Conservation (phyloP, 2,797 vertebrate genomes). For the Myotis findleyi region DNA sequence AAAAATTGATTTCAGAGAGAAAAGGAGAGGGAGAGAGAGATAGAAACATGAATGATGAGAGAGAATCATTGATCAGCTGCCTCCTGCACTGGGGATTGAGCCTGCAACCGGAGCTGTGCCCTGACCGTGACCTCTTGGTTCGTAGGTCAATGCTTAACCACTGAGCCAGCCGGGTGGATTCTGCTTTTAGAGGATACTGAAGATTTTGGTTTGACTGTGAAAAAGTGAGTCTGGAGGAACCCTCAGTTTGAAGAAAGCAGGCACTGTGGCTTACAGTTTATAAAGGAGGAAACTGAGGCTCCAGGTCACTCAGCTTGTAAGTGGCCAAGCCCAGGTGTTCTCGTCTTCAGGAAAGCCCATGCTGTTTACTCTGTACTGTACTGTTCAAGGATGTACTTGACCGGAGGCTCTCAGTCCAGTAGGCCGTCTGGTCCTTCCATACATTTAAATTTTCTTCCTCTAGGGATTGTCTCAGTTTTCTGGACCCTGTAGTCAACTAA, state of each 20-base stretch:
- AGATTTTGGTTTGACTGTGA: slow-evolving; percentile 28
- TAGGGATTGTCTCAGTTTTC: not conserved
- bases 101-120: too few relatives aligned
- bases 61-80: too few relatives aligned
- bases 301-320: not conserved
- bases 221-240: not conserved
- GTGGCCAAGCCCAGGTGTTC: not conserved
- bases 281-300: not conserved
- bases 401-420: not conserved
- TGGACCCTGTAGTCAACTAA: not conserved
- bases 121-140: too few relatives aligned
- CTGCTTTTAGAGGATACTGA: slow-evolving; percentile 40
- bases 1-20: too few relatives aligned
- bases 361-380: not conserved
- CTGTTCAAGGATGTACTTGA: not conserved
- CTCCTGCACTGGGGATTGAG: too few relatives aligned
- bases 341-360: not conserved
- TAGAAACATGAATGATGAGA: too few relatives aligned
- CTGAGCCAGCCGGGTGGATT: not conserved
- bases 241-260: not conserved
- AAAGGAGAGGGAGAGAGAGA: too few relatives aligned
- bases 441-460: not conserved
- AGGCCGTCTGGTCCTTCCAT: not conserved
- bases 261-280: not conserved
- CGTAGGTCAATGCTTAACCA: too few relatives aligned